Percentiles rank a stretch among this genome's conserved stretches.
These are phyloP conservation scores for Sciurus vulgaris DNA, from an alignment of 2,797 vertebrate species.

Conservation along the genomic window DNA sequence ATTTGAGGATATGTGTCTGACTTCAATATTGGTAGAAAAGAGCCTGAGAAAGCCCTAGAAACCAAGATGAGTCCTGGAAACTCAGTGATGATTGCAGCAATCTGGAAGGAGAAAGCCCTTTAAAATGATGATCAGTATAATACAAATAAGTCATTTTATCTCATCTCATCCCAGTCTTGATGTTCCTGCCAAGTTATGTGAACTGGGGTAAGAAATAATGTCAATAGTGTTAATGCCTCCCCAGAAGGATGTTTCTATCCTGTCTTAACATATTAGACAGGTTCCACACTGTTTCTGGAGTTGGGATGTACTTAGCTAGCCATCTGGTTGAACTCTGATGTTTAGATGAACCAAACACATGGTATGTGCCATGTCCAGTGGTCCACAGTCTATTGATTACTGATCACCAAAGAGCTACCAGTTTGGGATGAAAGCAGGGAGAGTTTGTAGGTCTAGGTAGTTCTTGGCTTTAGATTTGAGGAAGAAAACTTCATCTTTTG, in stretches of 20 bases:
- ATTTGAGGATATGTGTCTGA: not conserved
- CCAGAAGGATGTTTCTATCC: not conserved
- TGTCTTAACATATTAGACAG: not conserved
- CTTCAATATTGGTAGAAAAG: not conserved
- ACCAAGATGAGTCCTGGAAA: not conserved
- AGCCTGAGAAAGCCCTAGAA: not conserved
- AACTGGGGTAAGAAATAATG: not conserved
- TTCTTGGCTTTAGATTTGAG: not conserved
- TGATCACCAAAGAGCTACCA: not conserved
- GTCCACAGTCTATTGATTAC: not conserved
- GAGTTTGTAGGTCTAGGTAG: not conserved
- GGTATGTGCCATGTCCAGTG: not conserved
- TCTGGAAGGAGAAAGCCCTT: not conserved
- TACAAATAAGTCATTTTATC: not conserved
- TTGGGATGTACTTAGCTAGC: not conserved
- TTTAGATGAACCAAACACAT: not conserved
- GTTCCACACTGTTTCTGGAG: not conserved
- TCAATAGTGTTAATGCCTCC: not conserved
- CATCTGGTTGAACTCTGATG: not conserved
- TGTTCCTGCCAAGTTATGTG: not conserved
- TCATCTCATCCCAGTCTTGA: not conserved
- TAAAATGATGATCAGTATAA: not conserved
- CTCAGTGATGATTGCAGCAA: not conserved
- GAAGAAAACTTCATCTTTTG: constrained; percentile 14
- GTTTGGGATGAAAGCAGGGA: not conserved